Conservation (phyloP, 1,140 invertebrate species). For the Olivierus martensii region DNA sequence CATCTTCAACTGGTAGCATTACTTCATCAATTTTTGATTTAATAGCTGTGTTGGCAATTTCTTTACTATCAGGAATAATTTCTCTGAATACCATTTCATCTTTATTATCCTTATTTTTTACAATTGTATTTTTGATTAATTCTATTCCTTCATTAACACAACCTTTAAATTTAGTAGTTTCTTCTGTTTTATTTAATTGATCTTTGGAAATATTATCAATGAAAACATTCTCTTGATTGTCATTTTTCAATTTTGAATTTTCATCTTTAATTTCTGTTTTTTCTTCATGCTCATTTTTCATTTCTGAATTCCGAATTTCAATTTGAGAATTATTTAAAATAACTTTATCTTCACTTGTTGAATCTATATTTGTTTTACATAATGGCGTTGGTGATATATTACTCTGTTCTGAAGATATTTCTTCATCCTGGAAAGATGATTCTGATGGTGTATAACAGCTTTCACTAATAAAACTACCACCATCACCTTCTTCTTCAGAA, state of each 20-base stretch:
- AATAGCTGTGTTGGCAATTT: background rate
- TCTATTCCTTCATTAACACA: background rate
- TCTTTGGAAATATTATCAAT: background rate
- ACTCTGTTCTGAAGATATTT: background rate
- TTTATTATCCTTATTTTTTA: background rate
- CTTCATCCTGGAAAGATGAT: slow-evolving; percentile 12
- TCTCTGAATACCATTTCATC: background rate
- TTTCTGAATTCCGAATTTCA: background rate
- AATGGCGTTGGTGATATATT: background rate
- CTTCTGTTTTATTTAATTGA: background rate
- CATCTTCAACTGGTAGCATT: background rate
- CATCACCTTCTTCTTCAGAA: slow-evolving; percentile 9
- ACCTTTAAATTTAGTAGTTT: background rate
- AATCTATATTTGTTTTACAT: background rate
- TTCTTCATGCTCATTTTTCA: background rate
- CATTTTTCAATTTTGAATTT: background rate
- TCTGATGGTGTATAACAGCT: slow-evolving; percentile 10
- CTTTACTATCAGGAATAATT: background rate
- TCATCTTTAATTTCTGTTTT: background rate
- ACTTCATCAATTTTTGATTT: background rate
- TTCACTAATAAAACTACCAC: slow-evolving; percentile 11
- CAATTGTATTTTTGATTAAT: background rate
- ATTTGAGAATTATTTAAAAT: slow-evolving; percentile 1
- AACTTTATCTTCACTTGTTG: too few relatives aligned
- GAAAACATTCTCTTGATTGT: background rate